These are phyloP conservation scores for Ophion ventricosus DNA, from an alignment of 2,888 invertebrate genomes.

Conservation along the genomic window DNA sequence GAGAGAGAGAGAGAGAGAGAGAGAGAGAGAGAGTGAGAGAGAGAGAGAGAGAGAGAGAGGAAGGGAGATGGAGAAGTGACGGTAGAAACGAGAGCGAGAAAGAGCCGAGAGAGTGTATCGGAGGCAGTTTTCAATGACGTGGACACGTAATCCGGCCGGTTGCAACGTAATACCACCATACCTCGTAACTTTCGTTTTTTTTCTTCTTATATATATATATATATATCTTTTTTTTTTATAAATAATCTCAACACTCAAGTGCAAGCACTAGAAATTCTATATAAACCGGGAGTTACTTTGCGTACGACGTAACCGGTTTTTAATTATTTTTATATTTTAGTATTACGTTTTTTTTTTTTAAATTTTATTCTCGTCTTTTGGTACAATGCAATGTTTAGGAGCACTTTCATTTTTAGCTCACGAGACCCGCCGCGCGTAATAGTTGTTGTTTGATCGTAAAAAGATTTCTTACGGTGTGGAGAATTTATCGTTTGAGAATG, in stretches of 20 bases:
- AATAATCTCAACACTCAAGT: constrained; percentile 47
- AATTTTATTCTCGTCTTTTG: constrained; percentile 35
- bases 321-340: neutral
- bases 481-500: constrained; percentile 26
- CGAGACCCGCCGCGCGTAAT: no score
- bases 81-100: neutral
- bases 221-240: constrained; percentile 26
- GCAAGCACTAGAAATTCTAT: constrained; percentile 40
- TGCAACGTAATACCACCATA: constrained; percentile 14
- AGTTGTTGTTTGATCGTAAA: no score
- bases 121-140: constrained; percentile 8
- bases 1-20: neutral
- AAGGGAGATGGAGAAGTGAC: neutral
- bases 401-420: neutral
- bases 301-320: neutral
- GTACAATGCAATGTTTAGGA: neutral
- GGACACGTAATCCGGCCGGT: constrained; percentile 18
- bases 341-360: neutral
- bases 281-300: constrained; percentile 21
- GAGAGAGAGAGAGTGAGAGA: neutral
- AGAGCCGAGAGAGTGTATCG: neutral
- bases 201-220: neutral
- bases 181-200: constrained; percentile 46
- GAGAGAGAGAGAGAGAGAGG: neutral
- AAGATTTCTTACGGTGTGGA: constrained; percentile 1